A percentile compares a stretch with the other conserved stretches of the same genome.
Evolutionary conservation across 2,888 invertebrate genomes (phyloP).

Genomic region (Aradus depressus): DNA sequence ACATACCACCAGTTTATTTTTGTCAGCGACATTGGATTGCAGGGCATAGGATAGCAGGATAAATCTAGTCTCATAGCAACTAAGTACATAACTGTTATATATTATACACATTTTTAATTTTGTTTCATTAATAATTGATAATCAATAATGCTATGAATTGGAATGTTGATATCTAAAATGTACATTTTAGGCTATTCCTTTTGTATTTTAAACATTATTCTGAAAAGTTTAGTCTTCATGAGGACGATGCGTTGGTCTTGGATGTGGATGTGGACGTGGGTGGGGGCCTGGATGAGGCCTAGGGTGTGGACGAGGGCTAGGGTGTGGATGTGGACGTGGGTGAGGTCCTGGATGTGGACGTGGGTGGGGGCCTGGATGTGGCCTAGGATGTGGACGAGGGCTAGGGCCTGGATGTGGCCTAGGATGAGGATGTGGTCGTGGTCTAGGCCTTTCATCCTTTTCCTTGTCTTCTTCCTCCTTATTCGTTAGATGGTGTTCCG

Average conservation of each 20-base stretch:
- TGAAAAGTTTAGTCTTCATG: neutral
- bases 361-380: conserved; percentile 7
- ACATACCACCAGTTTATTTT: too few relatives aligned
- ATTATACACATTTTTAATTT: too few relatives aligned
- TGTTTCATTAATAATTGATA: too few relatives aligned
- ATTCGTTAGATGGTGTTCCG: too few relatives aligned
- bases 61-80: too few relatives aligned
- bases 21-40: too few relatives aligned
- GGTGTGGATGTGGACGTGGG: neutral
- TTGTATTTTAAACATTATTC: neutral
- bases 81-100: too few relatives aligned
- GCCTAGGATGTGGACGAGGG: neutral
- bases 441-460: neutral
- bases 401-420: neutral
- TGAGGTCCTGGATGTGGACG: neutral
- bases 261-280: neutral
- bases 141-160: too few relatives aligned
- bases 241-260: too few relatives aligned
- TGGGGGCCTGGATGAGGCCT: neutral
- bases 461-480: neutral
- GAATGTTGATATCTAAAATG: too few relatives aligned
- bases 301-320: conserved; percentile 5
- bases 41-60: too few relatives aligned
- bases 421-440: conserved; percentile 6
- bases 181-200: too few relatives aligned